These are phyloP conservation scores for Epiperipatus broadwayi DNA, from an alignment of 2,888 invertebrate genomes.

Conservation along the genomic window DNA sequence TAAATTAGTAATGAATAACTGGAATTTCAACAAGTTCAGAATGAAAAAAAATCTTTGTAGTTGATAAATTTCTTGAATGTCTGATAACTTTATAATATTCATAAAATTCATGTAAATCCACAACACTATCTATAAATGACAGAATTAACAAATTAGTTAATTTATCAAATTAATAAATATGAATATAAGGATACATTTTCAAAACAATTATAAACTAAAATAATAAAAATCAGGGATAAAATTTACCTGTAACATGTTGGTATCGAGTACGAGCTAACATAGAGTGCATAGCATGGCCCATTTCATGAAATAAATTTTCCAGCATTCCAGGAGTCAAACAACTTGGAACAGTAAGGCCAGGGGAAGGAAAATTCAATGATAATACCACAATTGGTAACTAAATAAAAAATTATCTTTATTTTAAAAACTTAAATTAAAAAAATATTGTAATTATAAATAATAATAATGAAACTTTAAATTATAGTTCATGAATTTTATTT, in stretches of 20 bases:
- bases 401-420: constrained; percentile 14
- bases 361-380: constrained; percentile 64
- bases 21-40: too few species aligned
- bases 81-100: too few species aligned
- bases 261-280: constrained; percentile 86
- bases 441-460: constrained; percentile 5
- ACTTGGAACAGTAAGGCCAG: constrained; percentile 43
- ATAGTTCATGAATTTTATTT: constrained; percentile 1
- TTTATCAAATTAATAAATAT: neutral
- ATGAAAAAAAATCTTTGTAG: too few species aligned
- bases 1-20: too few species aligned
- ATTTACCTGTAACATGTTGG: constrained; percentile 65
- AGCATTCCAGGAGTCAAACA: constrained; percentile 62
- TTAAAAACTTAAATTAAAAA: constrained; percentile 8
- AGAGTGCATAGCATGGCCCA: constrained; percentile 97
- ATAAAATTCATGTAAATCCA: too few species aligned
- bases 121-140: too few species aligned
- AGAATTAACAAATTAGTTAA: neutral
- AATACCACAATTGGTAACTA: constrained; percentile 76
- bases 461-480: neutral
- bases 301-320: constrained; percentile 94
- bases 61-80: too few species aligned
- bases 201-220: too few species aligned
- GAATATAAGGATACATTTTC: too few species aligned
- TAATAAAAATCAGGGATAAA: neutral